Evolutionary conservation across 2,888 invertebrate genomes (phyloP).

Genomic region (Volucella inanis): DNA sequence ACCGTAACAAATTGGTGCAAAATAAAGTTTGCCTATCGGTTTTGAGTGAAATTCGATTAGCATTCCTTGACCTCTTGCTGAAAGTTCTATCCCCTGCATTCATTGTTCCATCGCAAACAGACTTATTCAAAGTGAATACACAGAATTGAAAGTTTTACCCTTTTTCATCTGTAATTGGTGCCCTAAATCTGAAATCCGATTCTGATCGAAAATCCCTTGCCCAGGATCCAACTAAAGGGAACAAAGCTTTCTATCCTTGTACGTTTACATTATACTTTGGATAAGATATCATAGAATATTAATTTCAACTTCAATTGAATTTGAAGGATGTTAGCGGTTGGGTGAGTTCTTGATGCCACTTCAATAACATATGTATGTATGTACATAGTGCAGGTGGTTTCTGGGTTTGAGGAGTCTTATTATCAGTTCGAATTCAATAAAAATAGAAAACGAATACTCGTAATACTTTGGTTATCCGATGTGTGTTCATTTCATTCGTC

Average conservation of each 20-base stretch:
- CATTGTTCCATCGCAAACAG: constrained; percentile 4
- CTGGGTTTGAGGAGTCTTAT: no score
- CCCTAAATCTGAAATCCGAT: constrained; percentile 25
- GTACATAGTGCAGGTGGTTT: background rate
- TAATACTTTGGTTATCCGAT: no score
- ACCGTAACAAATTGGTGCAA: constrained; percentile 3
- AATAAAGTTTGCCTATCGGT: constrained; percentile 39
- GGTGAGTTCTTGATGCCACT: background rate
- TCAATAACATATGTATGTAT: background rate
- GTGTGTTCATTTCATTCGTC: no score
- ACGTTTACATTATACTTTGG: no score
- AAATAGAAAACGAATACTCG: no score
- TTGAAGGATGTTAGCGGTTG: no score
- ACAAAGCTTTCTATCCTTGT: no score
- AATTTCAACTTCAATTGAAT: no score
- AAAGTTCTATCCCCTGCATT: background rate
- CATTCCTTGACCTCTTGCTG: constrained; percentile 5
- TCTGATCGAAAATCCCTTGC: background rate
- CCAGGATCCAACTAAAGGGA: background rate
- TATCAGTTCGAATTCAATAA: no score
- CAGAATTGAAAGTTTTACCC: constrained; percentile 37
- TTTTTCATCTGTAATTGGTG: constrained; percentile 38
- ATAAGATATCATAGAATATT: no score
- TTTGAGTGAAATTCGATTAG: background rate
- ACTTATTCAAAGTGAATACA: constrained; percentile 42